Percentiles rank a stretch among this genome's conserved stretches.
Conservation (phyloP, 2,113 vertebrate genomes). For the Oceanites oceanicus region DNA sequence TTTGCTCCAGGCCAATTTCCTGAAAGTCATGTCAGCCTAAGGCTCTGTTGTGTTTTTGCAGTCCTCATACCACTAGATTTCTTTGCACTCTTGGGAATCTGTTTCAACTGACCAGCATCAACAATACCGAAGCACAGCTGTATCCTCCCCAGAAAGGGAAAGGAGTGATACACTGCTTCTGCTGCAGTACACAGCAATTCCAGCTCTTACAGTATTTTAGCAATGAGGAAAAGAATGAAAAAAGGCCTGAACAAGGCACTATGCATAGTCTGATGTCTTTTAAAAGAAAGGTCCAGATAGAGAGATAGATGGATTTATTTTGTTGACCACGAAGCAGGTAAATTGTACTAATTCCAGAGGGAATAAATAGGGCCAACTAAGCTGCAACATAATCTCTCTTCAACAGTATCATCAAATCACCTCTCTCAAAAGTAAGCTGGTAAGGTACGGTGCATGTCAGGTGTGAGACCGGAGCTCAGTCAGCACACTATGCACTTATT, state of each 20-base stretch:
- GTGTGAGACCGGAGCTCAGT: not conserved
- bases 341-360: not conserved
- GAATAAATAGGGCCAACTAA: not conserved
- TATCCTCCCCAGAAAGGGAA: not conserved
- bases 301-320: not conserved
- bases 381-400: not conserved
- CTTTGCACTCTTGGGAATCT: not conserved
- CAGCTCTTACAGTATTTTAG: not conserved
- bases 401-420: not conserved
- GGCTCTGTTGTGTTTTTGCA: not conserved
- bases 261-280: not conserved
- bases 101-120: not conserved
- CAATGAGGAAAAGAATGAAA: not conserved
- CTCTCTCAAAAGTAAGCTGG: not conserved
- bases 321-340: not conserved
- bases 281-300: not conserved
- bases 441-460: not conserved
- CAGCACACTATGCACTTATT: not conserved
- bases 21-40: not conserved
- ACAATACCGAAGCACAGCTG: not conserved
- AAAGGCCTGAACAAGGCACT: not conserved
- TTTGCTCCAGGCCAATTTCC: rapidly evolving
- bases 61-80: not conserved
- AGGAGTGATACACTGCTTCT: not conserved
- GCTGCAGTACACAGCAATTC: not conserved